phyloP scores from a whole-genome alignment of 2,888 invertebrate genomes.

The Cephus pygmeus region DNA sequence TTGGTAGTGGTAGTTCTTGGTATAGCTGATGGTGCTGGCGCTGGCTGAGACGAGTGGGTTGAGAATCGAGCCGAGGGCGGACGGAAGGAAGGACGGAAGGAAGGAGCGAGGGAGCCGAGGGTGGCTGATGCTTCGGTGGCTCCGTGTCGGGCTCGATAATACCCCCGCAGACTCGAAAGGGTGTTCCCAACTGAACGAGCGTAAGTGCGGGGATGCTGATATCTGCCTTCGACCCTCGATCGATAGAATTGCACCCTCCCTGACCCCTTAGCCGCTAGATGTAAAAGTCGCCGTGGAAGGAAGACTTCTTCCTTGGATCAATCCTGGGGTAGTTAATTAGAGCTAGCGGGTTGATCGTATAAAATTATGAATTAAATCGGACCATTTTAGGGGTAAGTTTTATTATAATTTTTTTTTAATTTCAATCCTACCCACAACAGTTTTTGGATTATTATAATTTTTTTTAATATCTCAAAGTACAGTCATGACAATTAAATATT shows the following conservation, averaged over 20 bases:
- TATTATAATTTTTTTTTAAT: not conserved
- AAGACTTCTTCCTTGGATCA: not conserved
- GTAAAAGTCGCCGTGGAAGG: not conserved
- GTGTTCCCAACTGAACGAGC: constrained; percentile 33
- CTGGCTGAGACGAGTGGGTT: constrained; percentile 24
- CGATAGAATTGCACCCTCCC: constrained; percentile 28
- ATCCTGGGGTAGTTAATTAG: not conserved
- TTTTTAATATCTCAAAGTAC: not conserved
- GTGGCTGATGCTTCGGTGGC: constrained; percentile 36
- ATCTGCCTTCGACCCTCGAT: constrained; percentile 45
- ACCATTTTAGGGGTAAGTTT: not conserved
- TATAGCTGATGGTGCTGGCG: constrained; percentile 5
- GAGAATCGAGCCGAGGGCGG: constrained; percentile 28
- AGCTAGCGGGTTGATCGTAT: not conserved
- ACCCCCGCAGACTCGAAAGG: constrained; percentile 44
- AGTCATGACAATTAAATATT: not conserved
- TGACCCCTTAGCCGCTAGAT: not conserved
- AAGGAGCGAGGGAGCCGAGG: constrained; percentile 1
- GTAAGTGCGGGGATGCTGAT: constrained; percentile 38
- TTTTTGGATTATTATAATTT: not conserved
- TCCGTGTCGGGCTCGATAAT: constrained; percentile 48
- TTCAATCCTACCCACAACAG: not conserved
- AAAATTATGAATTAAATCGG: not conserved
- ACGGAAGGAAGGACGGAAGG: constrained; percentile 15
- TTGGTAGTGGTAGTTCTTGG: not conserved